Base-by-base conservation (phyloP, 2,888 invertebrate species). In the Diaperis boleti region DNA sequence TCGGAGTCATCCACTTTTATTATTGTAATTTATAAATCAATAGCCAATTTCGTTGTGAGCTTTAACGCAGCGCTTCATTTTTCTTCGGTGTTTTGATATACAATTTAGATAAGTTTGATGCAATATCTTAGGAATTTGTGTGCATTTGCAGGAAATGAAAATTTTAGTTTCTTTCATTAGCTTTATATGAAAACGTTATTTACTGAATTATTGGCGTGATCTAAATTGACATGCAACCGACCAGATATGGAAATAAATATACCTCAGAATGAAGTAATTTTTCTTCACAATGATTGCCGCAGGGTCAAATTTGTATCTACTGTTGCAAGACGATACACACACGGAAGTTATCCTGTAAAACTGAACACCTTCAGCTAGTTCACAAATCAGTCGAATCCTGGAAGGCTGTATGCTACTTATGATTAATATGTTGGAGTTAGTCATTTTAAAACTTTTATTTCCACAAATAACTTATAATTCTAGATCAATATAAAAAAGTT, bases 1-100 rank as follows among this genome's bases (percentile, higher is more conserved):
- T 49, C 33, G 17, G 15, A 14, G 31, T 15, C 47, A 31, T 33
- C 35, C 18, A 14, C n/a, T 35, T 49, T 49, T 18, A 49, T 49
- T 18, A 5, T 10, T 49, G 29, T 35, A 18, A 49, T 49, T 49
- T 29, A 35, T 49, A 49, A 49, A 33, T 49, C 49, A 33, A 49
- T 49, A 33, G 33, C 33, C 33, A 33, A 33, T 33, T 33, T 33
- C 33, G 13, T 10, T 13, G 33, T 10, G 7, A 33, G 33, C 13
- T 33, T 10, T 26, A 5, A 26, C 26, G 26, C 3, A 8, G 11
- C 22, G 5, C 33, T 11, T 2, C 33, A 13, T 33, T 33, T 33
- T 33, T 33, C 13, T 13, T 33, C 1, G 13, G n/a, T 11, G 11
- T 33, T 33, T n/a, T n/a, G 13, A 33, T 33, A n/a, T 13, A 33